Evolutionary conservation across 2,888 invertebrate genomes (phyloP).

Genomic region (Trissonchulus sp.): DNA sequence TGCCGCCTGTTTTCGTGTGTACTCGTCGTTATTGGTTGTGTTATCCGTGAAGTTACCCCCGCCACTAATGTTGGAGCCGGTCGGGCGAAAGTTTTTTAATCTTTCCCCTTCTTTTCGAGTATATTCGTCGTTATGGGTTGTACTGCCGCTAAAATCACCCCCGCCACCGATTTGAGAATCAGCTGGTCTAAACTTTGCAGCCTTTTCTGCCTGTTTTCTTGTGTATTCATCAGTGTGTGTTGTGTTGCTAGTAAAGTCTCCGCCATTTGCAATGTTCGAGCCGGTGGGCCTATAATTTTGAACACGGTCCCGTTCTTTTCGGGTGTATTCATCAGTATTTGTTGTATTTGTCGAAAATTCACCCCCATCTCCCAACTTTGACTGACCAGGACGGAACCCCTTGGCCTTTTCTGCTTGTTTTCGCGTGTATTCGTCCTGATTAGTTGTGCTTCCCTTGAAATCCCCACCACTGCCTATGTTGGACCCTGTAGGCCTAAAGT

Average conservation of each 20-base stretch:
- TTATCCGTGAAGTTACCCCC: neutral
- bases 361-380: neutral
- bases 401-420: neutral
- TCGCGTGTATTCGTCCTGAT: neutral
- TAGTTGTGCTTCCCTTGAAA: constrained; percentile 6
- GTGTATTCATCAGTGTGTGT: neutral
- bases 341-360: no score
- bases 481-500: neutral
- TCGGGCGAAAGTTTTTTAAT: no score
- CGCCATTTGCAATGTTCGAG: no score
- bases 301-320: no score
- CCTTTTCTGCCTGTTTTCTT: neutral
- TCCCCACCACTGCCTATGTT: neutral
- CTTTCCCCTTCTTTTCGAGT: no score
- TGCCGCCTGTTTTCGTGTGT: neutral
- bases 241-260: constrained; percentile 6
- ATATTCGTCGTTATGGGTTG: no score
- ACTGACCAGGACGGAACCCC: neutral
- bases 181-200: neutral
- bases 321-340: no score
- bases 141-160: no score
- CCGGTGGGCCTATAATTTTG: no score
- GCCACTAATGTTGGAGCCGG: no score
- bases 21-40: neutral
- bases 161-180: neutral